A percentile compares a stretch with the other conserved stretches of the same genome.
Evolutionary conservation across 2,888 invertebrate genomes (phyloP).

Genomic region (Macaria notata): DNA sequence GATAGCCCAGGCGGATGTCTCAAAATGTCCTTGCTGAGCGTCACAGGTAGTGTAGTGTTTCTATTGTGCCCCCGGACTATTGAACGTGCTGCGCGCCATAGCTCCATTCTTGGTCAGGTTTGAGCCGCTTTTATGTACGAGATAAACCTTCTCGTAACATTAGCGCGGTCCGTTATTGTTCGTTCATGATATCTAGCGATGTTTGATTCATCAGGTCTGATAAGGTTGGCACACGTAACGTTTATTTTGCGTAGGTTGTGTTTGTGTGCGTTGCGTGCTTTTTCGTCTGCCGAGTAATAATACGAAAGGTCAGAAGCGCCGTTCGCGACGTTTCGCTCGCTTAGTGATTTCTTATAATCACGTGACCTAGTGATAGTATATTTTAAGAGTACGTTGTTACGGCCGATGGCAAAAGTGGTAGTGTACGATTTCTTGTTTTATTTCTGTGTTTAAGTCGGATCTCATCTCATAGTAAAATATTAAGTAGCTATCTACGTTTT

Average conservation of each 20-base stretch:
- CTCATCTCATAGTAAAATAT: too few species aligned
- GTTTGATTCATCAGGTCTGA: constrained; percentile 49
- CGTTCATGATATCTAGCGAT: constrained; percentile 31
- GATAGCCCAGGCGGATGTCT: constrained; percentile 70
- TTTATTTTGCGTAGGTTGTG: constrained; percentile 43
- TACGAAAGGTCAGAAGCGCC: constrained; percentile 40
- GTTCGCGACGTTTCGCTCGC: constrained; percentile 11
- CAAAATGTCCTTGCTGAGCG: constrained; percentile 82
- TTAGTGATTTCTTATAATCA: constrained; percentile 6
- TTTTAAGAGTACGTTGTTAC: constrained; percentile 2
- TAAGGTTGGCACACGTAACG: constrained; percentile 31
- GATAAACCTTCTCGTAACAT: background rate
- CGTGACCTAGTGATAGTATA: constrained; percentile 8
- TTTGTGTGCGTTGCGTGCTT: constrained; percentile 23
- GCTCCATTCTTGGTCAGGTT: constrained; percentile 33
- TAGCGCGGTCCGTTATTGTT: constrained; percentile 4
- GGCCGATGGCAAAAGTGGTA: background rate
- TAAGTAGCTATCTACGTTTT: too few species aligned
- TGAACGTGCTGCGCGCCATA: constrained; percentile 48
- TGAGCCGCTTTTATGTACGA: constrained; percentile 11
- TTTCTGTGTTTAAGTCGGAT: too few species aligned
- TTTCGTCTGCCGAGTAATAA: constrained; percentile 30
- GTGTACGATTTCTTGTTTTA: background rate
- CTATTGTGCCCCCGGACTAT: constrained; percentile 59
- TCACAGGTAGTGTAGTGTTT: constrained; percentile 71